Evolutionary conservation across 1,140 invertebrate species (phyloP).

Genomic region (Drosophila miranda): DNA sequence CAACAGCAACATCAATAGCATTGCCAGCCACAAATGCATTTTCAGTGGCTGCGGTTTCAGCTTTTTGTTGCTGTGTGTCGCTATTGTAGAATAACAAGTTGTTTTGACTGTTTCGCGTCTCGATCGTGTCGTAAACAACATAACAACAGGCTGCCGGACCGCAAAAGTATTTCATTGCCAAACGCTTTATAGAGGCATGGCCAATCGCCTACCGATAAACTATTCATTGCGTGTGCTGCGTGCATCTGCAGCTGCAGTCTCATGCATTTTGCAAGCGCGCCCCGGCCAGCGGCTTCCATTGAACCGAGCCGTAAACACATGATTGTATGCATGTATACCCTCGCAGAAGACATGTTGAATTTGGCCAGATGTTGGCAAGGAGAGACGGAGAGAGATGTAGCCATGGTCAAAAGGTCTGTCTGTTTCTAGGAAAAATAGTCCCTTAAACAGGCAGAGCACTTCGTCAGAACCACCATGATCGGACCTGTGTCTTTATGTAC

Average conservation of each 20-base stretch:
- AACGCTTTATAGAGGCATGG: slow-evolving; percentile 38
- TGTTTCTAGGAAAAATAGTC: too few species aligned
- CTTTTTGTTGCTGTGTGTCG: slow-evolving; percentile 27
- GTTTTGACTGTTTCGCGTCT: slow-evolving; percentile 62
- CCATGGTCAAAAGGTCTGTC: too few species aligned
- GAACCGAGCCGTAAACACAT: slow-evolving; percentile 52
- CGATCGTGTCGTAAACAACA: slow-evolving; percentile 58
- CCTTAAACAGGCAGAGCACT: too few species aligned
- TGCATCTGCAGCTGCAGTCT: slow-evolving; percentile 33
- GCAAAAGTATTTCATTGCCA: slow-evolving; percentile 77
- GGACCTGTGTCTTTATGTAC: too few species aligned
- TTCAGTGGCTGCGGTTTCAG: slow-evolving; percentile 49
- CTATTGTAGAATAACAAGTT: slow-evolving; percentile 71
- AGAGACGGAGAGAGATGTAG: too few species aligned
- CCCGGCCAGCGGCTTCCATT: slow-evolving; percentile 51
- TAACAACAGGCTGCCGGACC: slow-evolving; percentile 28
- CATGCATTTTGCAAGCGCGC: slow-evolving; percentile 53
- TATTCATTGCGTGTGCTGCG: slow-evolving; percentile 41
- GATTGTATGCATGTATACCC: not conserved
- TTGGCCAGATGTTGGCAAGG: too few species aligned
- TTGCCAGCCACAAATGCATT: slow-evolving; percentile 34
- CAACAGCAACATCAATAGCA: slow-evolving; percentile 34
- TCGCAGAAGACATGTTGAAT: too few species aligned
- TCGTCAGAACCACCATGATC: too few species aligned
- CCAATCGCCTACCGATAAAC: slow-evolving; percentile 46